phyloP scores from a whole-genome alignment of 2,888 invertebrate species.

The Cosmorhoe ocellata region DNA sequence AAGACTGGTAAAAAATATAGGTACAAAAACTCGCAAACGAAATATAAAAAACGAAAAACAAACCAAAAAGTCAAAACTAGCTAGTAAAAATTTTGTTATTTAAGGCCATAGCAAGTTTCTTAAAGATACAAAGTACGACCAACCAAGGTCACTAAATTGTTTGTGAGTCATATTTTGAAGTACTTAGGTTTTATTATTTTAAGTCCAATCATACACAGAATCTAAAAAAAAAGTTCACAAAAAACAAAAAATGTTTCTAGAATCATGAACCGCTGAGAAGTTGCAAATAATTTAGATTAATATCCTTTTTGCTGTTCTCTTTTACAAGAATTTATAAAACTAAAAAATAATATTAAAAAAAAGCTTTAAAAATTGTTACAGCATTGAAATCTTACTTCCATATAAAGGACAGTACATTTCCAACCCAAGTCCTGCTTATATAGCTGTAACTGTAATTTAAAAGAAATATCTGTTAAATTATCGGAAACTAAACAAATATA shows the following conservation, averaged over 20 bases:
- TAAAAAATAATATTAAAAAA: not conserved
- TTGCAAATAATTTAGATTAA: not conserved
- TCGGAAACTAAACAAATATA: no score
- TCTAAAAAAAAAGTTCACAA: not conserved
- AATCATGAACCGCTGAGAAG: no score
- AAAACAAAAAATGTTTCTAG: no score
- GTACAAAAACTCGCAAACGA: not conserved
- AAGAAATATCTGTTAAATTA: constrained; percentile 26
- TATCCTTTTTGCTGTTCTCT: no score
- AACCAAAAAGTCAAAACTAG: not conserved
- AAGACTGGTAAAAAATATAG: not conserved
- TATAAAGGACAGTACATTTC: constrained; percentile 63
- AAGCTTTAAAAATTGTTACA: constrained; percentile 12
- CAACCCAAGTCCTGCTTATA: constrained; percentile 71
- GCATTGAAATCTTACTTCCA: constrained; percentile 70
- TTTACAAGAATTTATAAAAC: not conserved
- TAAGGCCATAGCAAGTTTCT: no score
- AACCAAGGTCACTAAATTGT: not conserved
- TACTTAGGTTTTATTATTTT: no score
- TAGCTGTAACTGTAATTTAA: constrained; percentile 73
- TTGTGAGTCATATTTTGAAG: not conserved
- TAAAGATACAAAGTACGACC: not conserved
- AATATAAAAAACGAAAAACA: not conserved
- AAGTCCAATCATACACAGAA: not conserved
- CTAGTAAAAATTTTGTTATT: not conserved